Conservation (phyloP, 2,113 vertebrate species). For the Machaerirhynchus nigripectus region DNA sequence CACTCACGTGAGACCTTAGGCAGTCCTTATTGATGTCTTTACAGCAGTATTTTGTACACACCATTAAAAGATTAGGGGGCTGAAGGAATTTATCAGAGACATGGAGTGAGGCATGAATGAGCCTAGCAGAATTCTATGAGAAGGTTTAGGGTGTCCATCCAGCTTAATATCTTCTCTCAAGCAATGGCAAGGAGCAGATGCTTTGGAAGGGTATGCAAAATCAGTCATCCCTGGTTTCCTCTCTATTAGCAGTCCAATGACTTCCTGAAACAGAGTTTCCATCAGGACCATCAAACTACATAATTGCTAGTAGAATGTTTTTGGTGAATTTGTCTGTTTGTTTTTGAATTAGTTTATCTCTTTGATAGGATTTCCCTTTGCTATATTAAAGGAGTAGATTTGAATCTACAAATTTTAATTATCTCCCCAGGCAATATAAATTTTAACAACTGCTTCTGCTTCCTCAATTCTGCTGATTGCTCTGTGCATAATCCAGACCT, state of each 20-base stretch:
- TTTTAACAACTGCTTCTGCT: neutral
- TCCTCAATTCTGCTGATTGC: neutral
- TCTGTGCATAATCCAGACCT: neutral
- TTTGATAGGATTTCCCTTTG: neutral
- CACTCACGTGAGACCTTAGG: neutral
- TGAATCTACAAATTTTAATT: neutral
- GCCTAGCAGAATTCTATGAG: neutral
- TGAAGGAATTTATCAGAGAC: neutral
- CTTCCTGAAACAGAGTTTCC: neutral
- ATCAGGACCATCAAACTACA: neutral
- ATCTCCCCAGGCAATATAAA: neutral
- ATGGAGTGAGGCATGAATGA: neutral
- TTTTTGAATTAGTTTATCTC: neutral
- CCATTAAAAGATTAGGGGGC: neutral
- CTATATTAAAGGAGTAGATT: neutral
- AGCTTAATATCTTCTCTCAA: neutral
- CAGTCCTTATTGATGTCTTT: neutral
- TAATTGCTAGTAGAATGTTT: neutral
- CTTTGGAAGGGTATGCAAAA: neutral
- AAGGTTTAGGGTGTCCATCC: neutral
- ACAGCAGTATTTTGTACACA: neutral
- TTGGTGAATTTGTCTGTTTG: neutral
- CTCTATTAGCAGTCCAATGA: neutral
- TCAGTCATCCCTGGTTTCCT: neutral
- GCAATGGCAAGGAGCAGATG: neutral